Percentiles rank a stretch among this genome's conserved stretches.
Evolutionary conservation across 2,797 vertebrate genomes (phyloP).

Genomic region (Sarcoramphus papa): DNA sequence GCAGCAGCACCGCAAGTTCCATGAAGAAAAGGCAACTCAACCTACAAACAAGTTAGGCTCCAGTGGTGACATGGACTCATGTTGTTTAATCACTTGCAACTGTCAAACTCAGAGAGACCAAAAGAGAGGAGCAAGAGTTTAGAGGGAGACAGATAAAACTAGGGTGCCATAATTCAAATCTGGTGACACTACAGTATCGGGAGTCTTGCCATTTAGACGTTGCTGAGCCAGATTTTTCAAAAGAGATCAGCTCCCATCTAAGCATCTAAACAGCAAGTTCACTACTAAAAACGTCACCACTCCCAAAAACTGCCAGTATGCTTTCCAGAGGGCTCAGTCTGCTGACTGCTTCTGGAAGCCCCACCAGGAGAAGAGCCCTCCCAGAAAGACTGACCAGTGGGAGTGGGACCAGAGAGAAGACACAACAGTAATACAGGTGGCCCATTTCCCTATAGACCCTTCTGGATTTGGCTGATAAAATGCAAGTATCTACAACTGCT

Average conservation of each 20-base stretch:
- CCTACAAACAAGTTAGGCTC: neutral
- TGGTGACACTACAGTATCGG: neutral
- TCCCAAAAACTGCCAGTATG: neutral
- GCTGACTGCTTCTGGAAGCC: neutral
- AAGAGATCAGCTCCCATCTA: neutral
- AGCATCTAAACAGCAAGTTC: neutral
- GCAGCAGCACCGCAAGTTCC: neutral
- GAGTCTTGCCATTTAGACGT: neutral
- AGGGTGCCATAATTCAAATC: neutral
- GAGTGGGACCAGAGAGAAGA: neutral
- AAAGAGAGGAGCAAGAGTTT: neutral
- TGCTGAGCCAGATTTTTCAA: neutral
- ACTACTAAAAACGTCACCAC: neutral
- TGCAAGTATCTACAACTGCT: neutral
- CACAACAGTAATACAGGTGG: neutral
- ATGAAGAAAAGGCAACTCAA: neutral
- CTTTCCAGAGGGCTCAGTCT: neutral
- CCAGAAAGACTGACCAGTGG: neutral
- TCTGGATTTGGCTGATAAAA: neutral
- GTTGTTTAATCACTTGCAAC: accelerated
- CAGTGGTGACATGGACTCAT: neutral
- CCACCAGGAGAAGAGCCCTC: neutral
- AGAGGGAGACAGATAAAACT: neutral
- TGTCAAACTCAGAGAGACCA: neutral
- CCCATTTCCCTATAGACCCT: neutral